Evolutionary conservation across 2,888 invertebrate species (phyloP).

Genomic region (Cenopis cana): DNA sequence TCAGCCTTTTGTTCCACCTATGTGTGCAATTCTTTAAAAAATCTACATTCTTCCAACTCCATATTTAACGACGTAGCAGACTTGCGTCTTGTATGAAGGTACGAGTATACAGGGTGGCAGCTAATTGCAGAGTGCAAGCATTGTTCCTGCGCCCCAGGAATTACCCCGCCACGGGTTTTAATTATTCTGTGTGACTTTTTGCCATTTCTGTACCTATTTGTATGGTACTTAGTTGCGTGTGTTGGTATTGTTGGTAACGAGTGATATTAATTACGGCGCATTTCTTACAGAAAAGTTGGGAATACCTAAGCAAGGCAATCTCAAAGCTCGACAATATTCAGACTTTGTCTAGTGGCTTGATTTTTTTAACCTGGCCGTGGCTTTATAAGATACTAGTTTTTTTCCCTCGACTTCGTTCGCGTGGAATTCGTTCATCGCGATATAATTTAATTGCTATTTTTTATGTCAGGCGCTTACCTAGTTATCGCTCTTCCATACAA

Average conservation of each 20-base stretch:
- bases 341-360: too few relatives aligned
- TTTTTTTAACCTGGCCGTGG: too few relatives aligned
- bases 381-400: too few relatives aligned
- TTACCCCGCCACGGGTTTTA: conserved; percentile 29
- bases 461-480: too few relatives aligned
- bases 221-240: conserved; percentile 11
- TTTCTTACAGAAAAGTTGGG: neutral
- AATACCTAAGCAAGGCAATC: neutral
- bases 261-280: conserved; percentile 14
- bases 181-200: conserved; percentile 33
- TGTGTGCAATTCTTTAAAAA: neutral
- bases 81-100: conserved; percentile 23
- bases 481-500: too few relatives aligned
- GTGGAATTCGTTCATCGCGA: too few relatives aligned
- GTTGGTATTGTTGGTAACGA: conserved; percentile 14
- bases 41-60: neutral
- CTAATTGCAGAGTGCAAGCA: conserved; percentile 35
- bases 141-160: conserved; percentile 23
- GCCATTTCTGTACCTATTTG: conserved; percentile 29
- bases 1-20: too few relatives aligned
- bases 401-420: too few relatives aligned
- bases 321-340: too few relatives aligned
- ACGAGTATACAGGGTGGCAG: neutral
- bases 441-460: too few relatives aligned
- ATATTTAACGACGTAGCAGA: conserved; percentile 13